phyloP scores from a whole-genome alignment of 2,888 invertebrate species.

The Camponotus fellah region DNA sequence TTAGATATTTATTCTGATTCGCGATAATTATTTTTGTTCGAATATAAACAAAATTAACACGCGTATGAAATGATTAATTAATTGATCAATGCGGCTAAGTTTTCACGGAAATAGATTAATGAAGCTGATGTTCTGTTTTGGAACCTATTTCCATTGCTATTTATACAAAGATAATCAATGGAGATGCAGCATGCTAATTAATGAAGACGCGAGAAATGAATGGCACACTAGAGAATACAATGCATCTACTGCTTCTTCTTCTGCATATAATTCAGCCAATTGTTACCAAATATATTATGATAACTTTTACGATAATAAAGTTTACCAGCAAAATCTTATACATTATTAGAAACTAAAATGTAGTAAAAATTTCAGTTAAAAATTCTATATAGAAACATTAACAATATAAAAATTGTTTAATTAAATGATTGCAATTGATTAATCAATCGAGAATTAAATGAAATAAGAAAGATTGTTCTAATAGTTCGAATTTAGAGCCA shows the following conservation, averaged over 20 bases:
- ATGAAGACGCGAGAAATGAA: conserved; percentile 60
- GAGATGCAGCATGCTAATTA: conserved; percentile 62
- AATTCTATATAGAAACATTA: neutral
- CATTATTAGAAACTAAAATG: neutral
- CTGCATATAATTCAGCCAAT: conserved; percentile 55
- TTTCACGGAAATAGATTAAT: conserved; percentile 22
- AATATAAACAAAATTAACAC: neutral
- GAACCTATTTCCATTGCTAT: conserved; percentile 38
- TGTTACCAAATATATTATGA: neutral
- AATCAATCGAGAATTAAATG: conserved; percentile 19
- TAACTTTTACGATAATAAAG: neutral
- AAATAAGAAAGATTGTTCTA: conserved; percentile 40
- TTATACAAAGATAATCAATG: conserved; percentile 27
- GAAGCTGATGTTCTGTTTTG: conserved; percentile 43
- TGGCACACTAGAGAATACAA: conserved; percentile 54
- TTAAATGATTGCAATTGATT: conserved; percentile 59
- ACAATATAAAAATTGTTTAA: conserved; percentile 54
- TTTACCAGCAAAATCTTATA: neutral
- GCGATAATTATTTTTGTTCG: neutral
- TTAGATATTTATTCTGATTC: neutral
- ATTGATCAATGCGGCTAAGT: conserved; percentile 17
- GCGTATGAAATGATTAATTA: conserved; percentile 40
- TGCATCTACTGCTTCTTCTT: conserved; percentile 38
- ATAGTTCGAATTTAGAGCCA: neutral
- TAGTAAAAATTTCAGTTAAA: neutral